Percentiles rank a stretch among this genome's conserved stretches.
These are phyloP conservation scores for Phalloptychus januarius DNA, from an alignment of 2,797 vertebrate species.

Conservation along the genomic window DNA sequence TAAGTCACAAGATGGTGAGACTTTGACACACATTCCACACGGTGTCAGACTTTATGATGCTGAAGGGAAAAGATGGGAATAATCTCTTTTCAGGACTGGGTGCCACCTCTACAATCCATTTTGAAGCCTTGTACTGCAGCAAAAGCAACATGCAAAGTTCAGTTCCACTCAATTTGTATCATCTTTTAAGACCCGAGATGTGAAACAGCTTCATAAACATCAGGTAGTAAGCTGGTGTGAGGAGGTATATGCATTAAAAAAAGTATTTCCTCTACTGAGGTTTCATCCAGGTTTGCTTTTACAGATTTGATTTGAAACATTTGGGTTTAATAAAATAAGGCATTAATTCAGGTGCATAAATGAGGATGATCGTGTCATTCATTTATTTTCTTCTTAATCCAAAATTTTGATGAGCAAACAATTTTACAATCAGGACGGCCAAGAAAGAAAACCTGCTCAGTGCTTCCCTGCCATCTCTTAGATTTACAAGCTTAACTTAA, in stretches of 20 bases:
- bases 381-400: not conserved
- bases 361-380: not conserved
- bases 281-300: not conserved
- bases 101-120: not conserved
- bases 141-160: not conserved
- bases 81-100: slow-evolving; percentile 32
- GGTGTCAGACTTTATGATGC: slow-evolving; percentile 18
- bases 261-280: not conserved
- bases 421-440: not conserved
- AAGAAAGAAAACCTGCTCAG: not conserved
- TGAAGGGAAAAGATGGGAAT: slow-evolving; percentile 23
- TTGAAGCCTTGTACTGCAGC: slow-evolving; percentile 7
- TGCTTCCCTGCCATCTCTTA: not conserved
- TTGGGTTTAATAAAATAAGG: not conserved
- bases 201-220: not conserved
- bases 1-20: slow-evolving; percentile 4
- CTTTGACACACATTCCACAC: slow-evolving; percentile 22
- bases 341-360: not conserved
- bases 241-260: not conserved
- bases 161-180: not conserved
- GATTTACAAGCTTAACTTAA: slow-evolving; percentile 34
- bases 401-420: not conserved
- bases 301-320: not conserved
- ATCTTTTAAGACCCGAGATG: not conserved
- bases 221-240: not conserved